Evolutionary conservation across 2,797 vertebrate species (phyloP).

Genomic region (Hirundo rustica): DNA sequence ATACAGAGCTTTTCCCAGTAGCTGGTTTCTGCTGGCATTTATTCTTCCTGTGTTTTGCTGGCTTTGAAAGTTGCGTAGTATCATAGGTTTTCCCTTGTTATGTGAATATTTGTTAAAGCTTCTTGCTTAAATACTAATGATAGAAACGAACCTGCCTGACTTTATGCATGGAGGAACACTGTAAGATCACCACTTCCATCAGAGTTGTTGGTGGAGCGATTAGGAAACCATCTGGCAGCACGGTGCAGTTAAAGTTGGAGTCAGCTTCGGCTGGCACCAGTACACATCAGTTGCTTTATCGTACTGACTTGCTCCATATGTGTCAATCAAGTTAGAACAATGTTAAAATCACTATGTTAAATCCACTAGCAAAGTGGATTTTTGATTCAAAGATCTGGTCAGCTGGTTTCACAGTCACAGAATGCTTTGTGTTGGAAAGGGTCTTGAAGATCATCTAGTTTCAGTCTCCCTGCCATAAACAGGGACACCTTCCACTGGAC

Average conservation of each 20-base stretch:
- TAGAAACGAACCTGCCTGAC: neutral
- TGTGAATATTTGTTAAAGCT: neutral
- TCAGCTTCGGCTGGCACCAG: neutral
- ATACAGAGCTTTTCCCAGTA: neutral
- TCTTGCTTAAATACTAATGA: neutral
- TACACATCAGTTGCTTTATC: neutral
- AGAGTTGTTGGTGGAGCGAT: neutral
- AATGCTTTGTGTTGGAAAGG: neutral
- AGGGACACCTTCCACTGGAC: neutral
- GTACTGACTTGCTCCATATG: conserved; percentile 36
- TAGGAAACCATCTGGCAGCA: neutral
- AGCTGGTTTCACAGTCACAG: neutral
- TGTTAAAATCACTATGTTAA: neutral
- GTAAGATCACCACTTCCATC: neutral
- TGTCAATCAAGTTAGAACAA: neutral
- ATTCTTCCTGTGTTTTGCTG: neutral
- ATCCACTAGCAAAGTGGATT: neutral
- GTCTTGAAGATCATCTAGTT: neutral
- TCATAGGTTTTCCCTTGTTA: neutral
- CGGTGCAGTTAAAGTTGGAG: neutral
- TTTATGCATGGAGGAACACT: neutral
- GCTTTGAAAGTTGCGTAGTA: neutral
- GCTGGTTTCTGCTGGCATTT: neutral
- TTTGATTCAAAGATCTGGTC: neutral
- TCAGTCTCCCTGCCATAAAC: neutral